phyloP scores from a whole-genome alignment of 2,797 vertebrate species.

The Lepilemur ruficaudatus region DNA sequence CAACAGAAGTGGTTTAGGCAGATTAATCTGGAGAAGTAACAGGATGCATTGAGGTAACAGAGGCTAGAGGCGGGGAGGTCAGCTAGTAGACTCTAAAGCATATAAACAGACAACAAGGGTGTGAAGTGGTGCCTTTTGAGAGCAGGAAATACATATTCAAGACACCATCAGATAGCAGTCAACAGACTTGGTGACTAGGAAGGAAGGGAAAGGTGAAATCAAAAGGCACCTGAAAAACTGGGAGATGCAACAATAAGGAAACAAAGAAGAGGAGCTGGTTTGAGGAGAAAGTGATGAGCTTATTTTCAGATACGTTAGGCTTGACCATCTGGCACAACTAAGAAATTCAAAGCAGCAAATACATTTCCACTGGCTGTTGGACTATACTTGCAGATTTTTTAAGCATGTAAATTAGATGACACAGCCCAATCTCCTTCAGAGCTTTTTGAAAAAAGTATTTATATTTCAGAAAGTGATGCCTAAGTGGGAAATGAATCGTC shows the following conservation, averaged over 20 bases:
- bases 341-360: conserved; percentile 27
- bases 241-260: not conserved
- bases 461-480: conserved; percentile 25
- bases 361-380: not conserved
- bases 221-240: conserved; percentile 10
- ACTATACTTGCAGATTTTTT: conserved; percentile 51
- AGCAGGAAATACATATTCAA: not conserved
- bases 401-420: conserved; percentile 46
- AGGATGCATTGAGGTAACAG: not conserved
- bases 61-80: not conserved
- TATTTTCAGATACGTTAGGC: not conserved
- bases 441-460: not conserved
- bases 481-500: conserved; percentile 24
- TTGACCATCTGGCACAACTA: not conserved
- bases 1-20: not conserved
- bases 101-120: not conserved
- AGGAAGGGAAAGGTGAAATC: not conserved
- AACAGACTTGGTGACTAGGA: not conserved
- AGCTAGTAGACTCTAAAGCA: not conserved
- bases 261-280: not conserved
- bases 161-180: not conserved
- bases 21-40: not conserved
- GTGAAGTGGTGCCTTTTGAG: conserved; percentile 10
- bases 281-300: not conserved
- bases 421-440: conserved; percentile 17